phyloP scores from a whole-genome alignment of 2,888 invertebrate genomes.

The Stenodema calcarata region DNA sequence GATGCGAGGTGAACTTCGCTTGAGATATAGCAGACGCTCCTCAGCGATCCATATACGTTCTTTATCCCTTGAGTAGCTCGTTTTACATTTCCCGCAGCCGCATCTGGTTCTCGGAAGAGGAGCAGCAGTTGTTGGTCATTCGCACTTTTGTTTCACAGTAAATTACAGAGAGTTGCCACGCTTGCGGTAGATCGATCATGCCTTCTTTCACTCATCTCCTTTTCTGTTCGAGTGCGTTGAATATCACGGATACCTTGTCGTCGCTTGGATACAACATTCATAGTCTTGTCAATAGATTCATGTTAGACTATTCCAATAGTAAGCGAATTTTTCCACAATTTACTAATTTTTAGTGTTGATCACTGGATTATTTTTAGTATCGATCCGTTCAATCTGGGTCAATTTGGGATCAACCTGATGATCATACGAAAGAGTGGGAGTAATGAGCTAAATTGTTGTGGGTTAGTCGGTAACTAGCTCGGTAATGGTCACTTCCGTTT shows the following conservation, averaged over 20 bases:
- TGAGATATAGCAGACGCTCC: not conserved
- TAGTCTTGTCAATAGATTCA: too few relatives aligned
- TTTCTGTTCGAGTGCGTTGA: not conserved
- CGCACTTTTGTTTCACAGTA: not conserved
- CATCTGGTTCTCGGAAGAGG: not conserved
- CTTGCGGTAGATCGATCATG: not conserved
- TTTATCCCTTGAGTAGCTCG: not conserved
- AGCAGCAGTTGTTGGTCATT: not conserved
- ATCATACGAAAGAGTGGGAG: too few relatives aligned
- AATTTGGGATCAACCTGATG: too few relatives aligned
- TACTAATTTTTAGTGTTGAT: too few relatives aligned
- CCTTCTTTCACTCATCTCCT: not conserved
- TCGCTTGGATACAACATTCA: too few relatives aligned
- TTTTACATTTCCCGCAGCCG: not conserved
- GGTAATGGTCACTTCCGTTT: too few relatives aligned
- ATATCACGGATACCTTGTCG: not conserved
- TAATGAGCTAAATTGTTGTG: too few relatives aligned
- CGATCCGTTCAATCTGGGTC: too few relatives aligned
- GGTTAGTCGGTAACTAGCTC: too few relatives aligned
- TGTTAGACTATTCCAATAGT: too few relatives aligned
- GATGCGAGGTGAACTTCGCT: not conserved
- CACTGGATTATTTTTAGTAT: too few relatives aligned
- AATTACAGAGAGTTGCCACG: not conserved
- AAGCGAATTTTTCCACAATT: too few relatives aligned
- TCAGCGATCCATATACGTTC: not conserved